phyloP scores from a whole-genome alignment of 1,140 invertebrate species.

The Diorhabda elongata region DNA sequence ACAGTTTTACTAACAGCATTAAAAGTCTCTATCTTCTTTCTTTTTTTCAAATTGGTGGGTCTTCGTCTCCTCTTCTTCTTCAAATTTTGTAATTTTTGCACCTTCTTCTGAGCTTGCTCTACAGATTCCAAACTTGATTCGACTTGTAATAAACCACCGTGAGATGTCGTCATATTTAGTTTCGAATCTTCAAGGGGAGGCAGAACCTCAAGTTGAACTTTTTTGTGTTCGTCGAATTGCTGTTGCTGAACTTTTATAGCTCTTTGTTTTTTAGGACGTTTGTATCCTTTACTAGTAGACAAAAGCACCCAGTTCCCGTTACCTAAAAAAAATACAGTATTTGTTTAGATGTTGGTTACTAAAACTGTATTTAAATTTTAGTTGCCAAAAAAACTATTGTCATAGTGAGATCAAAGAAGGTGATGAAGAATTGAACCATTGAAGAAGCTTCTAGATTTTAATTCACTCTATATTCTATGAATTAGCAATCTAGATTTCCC shows the following conservation, averaged over 20 bases:
- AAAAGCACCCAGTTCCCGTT: conserved; percentile 73
- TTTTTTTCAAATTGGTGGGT: conserved; percentile 7
- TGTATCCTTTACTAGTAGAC: conserved; percentile 72
- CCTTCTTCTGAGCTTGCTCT: conserved; percentile 50
- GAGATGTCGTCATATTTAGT: conserved; percentile 66
- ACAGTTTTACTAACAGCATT: conserved; percentile 14
- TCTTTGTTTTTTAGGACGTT: conserved; percentile 48
- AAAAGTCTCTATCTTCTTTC: conserved; percentile 2
- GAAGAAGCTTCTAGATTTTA: too few relatives aligned
- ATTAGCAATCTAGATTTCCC: too few relatives aligned
- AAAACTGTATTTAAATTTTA: too few relatives aligned
- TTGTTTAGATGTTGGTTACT: too few relatives aligned
- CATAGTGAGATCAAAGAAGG: too few relatives aligned
- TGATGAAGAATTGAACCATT: too few relatives aligned
- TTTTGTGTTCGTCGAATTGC: conserved; percentile 50
- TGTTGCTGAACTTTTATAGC: conserved; percentile 43
- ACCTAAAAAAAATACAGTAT: conserved; percentile 37
- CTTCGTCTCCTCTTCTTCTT: conserved; percentile 21
- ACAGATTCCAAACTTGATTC: conserved; percentile 66
- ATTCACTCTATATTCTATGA: too few relatives aligned
- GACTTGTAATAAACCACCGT: conserved; percentile 70
- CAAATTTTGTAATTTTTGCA: conserved; percentile 32
- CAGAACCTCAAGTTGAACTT: conserved; percentile 66
- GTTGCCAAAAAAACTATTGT: too few relatives aligned
- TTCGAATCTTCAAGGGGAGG: conserved; percentile 60